Percentiles rank a stretch among this genome's conserved stretches.
Conservation (phyloP, 2,113 vertebrate species). For the Orycteropus afer region DNA sequence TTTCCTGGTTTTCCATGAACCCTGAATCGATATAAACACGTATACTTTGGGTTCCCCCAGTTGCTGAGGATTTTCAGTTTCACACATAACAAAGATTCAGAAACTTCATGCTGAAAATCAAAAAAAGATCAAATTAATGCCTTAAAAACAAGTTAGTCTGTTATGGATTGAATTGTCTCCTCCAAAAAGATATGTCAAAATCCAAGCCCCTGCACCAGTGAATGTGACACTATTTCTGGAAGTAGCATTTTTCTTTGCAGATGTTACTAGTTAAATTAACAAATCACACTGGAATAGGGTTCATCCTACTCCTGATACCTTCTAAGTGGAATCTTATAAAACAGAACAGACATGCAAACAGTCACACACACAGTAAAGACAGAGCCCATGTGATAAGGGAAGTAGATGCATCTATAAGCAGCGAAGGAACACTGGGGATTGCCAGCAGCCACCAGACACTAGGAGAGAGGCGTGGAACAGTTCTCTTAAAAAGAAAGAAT, state of each 20-base stretch:
- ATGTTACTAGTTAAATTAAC: background rate
- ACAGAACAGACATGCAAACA: background rate
- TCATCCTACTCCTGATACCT: background rate
- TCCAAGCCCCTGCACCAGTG: background rate
- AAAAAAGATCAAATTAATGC: constrained; percentile 22
- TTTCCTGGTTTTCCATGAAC: constrained; percentile 86
- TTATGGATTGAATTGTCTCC: background rate
- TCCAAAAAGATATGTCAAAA: background rate
- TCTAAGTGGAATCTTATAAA: background rate
- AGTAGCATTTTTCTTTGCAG: background rate
- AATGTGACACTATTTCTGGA: background rate
- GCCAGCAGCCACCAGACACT: background rate
- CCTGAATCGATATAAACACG: constrained; percentile 92
- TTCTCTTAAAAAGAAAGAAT: background rate
- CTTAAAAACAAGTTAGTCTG: background rate
- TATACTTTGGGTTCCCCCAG: constrained; percentile 91
- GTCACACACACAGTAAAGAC: background rate
- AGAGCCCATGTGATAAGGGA: no score
- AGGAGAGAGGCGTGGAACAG: background rate
- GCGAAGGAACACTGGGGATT: background rate
- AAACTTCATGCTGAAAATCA: constrained; percentile 72
- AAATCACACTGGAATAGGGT: background rate
- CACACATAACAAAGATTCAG: constrained; percentile 73
- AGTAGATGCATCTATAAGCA: background rate
- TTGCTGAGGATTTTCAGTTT: constrained; percentile 89